These are phyloP conservation scores for Allolobophora icterica DNA, from an alignment of 2,888 invertebrate species.

Conservation along the genomic window DNA sequence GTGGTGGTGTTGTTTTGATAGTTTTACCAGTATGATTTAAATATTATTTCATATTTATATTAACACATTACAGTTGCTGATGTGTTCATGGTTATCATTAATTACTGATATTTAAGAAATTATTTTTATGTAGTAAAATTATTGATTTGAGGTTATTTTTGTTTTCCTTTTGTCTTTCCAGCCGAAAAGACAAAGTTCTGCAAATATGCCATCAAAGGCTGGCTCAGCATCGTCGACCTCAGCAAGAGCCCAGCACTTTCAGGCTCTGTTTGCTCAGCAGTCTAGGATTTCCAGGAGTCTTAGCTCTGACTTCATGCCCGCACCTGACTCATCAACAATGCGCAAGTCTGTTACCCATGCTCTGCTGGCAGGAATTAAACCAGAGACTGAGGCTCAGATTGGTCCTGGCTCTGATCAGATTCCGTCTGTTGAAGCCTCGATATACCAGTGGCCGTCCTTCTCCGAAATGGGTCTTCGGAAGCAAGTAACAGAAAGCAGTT, in stretches of 20 bases:
- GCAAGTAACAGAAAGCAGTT: neutral
- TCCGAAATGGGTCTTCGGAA: neutral
- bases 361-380: neutral
- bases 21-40: neutral
- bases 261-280: neutral
- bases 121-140: neutral
- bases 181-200: conserved; percentile 9
- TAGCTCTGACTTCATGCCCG: neutral
- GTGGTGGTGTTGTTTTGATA: conserved; percentile 6
- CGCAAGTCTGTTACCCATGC: neutral
- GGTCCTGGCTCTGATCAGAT: neutral
- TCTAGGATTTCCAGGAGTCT: neutral
- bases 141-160: neutral
- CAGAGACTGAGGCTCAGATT: neutral
- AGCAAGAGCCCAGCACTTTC: neutral
- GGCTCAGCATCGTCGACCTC: neutral
- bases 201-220: neutral
- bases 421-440: neutral
- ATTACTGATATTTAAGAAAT: neutral
- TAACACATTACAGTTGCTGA: neutral
- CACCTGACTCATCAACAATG: neutral
- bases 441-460: neutral
- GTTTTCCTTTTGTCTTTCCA: neutral
- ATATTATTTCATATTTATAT: neutral
- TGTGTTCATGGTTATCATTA: neutral